Evolutionary conservation across 2,888 invertebrate species (phyloP).

Genomic region (Dasysyrphus albostriatus): DNA sequence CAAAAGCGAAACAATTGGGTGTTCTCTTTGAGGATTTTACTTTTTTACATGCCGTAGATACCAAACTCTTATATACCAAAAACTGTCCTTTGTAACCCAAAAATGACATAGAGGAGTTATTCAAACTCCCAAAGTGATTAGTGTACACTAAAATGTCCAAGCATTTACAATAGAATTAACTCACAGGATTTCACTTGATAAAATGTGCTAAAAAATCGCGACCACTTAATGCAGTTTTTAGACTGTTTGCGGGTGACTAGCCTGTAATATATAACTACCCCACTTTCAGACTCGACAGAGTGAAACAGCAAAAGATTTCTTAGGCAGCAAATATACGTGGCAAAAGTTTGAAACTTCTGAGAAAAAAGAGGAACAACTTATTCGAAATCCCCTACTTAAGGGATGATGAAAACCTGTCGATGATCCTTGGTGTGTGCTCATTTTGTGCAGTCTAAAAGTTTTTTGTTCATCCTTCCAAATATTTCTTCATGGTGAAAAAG

Average conservation of each 20-base stretch:
- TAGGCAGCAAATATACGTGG: conserved; percentile 18
- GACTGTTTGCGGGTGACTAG: conserved; percentile 35
- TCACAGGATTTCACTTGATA: conserved; percentile 8
- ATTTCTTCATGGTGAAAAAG: conserved; percentile 44
- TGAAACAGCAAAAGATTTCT: conserved; percentile 11
- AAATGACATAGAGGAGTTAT: conserved; percentile 13
- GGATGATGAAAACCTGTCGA: conserved; percentile 70
- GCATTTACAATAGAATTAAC: conserved; percentile 48
- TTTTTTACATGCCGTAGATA: conserved; percentile 55
- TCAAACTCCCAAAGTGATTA: background rate
- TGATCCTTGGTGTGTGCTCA: conserved; percentile 71
- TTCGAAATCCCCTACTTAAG: conserved; percentile 56
- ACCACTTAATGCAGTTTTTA: conserved; percentile 41
- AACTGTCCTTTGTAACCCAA: conserved; percentile 55
- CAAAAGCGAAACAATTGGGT: conserved; percentile 68
- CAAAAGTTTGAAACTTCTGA: conserved; percentile 45
- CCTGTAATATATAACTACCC: conserved; percentile 56
- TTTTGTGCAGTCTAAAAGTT: conserved; percentile 61
- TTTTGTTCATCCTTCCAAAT: conserved; percentile 23
- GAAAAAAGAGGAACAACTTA: conserved; percentile 26
- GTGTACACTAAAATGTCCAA: conserved; percentile 1
- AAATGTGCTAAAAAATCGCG: conserved; percentile 30
- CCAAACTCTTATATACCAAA: conserved; percentile 36
- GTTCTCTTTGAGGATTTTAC: conserved; percentile 70
- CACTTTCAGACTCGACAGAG: conserved; percentile 40